Conservation (phyloP, 2,888 invertebrate species). For the Heliothis peltigera region DNA sequence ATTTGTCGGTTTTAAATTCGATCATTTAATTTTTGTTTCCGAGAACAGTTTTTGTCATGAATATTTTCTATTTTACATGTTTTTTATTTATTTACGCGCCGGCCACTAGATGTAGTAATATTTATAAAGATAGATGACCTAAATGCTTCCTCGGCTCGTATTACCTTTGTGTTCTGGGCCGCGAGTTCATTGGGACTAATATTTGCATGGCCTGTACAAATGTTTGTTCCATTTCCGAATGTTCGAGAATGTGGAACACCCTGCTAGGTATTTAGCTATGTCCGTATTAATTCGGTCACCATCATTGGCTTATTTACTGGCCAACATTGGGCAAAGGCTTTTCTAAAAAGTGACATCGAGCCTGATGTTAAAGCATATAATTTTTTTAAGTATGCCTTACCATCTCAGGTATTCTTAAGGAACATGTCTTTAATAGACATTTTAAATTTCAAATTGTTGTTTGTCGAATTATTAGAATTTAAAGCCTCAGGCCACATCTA, state of each 20-base stretch:
- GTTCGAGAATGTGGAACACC: background rate
- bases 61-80: constrained; percentile 3
- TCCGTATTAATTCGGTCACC: background rate
- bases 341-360: too few species aligned
- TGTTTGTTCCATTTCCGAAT: constrained; percentile 33
- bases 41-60: constrained; percentile 8
- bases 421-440: too few species aligned
- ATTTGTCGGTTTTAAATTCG: constrained; percentile 11
- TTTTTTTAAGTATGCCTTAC: too few species aligned
- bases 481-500: too few species aligned
- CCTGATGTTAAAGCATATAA: too few species aligned
- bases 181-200: constrained; percentile 41
- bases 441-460: too few species aligned
- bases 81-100: constrained; percentile 1
- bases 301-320: too few species aligned
- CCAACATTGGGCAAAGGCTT: too few species aligned
- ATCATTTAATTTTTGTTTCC: constrained; percentile 21
- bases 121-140: constrained; percentile 45
- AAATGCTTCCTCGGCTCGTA: constrained; percentile 38
- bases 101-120: constrained; percentile 13
- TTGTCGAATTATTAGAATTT: too few species aligned
- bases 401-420: too few species aligned
- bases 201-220: constrained; percentile 36
- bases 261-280: background rate
- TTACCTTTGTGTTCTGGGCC: constrained; percentile 37